Conservation (phyloP, 2,888 invertebrate genomes). For the Pachydiplax longipennis region DNA sequence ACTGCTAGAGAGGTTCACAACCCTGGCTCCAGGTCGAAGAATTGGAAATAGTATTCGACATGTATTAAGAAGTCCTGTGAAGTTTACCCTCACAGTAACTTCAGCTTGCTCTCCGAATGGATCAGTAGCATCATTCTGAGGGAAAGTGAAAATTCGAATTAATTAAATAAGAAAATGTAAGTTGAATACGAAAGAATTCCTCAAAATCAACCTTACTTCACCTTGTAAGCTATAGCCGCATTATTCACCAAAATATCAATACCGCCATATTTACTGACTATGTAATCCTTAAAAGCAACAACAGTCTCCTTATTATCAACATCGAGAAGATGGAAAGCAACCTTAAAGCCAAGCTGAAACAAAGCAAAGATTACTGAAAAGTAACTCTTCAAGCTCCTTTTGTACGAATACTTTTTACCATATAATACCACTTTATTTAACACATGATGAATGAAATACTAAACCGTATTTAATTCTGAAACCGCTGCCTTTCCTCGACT, state of each 20-base stretch:
- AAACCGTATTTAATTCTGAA: conserved; percentile 62
- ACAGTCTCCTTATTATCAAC: conserved; percentile 69
- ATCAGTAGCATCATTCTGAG: conserved; percentile 64
- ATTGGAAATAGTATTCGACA: conserved; percentile 77
- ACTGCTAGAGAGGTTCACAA: conserved; percentile 78
- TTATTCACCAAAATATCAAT: conserved; percentile 79
- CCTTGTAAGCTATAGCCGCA: conserved; percentile 76
- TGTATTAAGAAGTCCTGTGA: conserved; percentile 69
- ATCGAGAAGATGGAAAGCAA: conserved; percentile 74
- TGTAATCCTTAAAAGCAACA: conserved; percentile 65
- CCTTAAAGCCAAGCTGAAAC: conserved; percentile 57
- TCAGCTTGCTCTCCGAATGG: conserved; percentile 74
- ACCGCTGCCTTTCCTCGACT: conserved; percentile 68
- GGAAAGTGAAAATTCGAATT: not conserved
- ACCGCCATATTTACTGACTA: conserved; percentile 70
- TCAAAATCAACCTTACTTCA: conserved; percentile 48
- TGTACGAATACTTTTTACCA: too few relatives aligned
- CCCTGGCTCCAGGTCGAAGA: conserved; percentile 72
- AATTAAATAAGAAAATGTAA: not conserved
- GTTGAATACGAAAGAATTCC: not conserved
- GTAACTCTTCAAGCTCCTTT: too few relatives aligned
- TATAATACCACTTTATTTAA: too few relatives aligned
- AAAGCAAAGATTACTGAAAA: not conserved
- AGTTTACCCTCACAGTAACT: conserved; percentile 74
- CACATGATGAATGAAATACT: not conserved